These are phyloP conservation scores for Zapus hudsonius DNA, from an alignment of 2,113 vertebrate genomes.

Conservation along the genomic window DNA sequence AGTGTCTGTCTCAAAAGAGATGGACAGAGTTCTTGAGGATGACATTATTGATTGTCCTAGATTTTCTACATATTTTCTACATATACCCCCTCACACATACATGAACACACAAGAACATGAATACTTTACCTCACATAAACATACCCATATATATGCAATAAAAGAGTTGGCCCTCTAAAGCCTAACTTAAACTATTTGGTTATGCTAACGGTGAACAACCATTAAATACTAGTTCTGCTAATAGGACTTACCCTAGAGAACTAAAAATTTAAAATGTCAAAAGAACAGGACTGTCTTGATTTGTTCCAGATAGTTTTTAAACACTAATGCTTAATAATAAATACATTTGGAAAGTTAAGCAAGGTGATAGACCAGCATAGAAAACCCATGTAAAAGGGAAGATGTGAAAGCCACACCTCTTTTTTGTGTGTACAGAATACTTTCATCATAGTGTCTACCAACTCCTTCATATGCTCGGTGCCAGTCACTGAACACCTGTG, in stretches of 20 bases:
- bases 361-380: neutral
- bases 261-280: neutral
- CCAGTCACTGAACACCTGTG: fast-evolving
- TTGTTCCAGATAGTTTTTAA: neutral
- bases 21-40: too few species aligned
- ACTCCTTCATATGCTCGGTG: neutral
- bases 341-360: neutral
- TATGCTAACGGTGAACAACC: neutral
- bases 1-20: too few species aligned
- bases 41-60: too few species aligned
- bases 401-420: neutral
- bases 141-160: too few species aligned
- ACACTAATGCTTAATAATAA: neutral
- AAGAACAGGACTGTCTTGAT: neutral
- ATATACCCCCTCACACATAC: too few species aligned
- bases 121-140: too few species aligned
- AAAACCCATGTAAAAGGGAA: neutral
- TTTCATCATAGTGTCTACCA: neutral
- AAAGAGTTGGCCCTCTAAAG: neutral
- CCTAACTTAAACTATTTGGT: neutral
- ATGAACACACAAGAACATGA: too few species aligned
- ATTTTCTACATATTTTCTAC: too few species aligned
- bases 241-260: neutral
- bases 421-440: neutral
- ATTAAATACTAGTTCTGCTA: neutral